Base-by-base conservation (phyloP, 2,113 vertebrate genomes). In the Gymnogyps californianus region DNA sequence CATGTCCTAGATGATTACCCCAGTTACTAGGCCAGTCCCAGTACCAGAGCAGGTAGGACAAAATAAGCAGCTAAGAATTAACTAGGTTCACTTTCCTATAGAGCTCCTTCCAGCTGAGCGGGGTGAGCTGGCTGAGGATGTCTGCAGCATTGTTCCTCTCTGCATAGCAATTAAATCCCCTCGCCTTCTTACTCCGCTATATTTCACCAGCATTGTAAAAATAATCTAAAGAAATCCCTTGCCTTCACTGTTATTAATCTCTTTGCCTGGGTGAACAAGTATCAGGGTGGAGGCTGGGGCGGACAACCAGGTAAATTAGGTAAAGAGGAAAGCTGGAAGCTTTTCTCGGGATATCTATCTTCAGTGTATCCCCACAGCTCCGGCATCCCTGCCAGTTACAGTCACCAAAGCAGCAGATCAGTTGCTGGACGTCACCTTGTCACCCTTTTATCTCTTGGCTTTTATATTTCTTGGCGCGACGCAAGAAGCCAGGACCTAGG, bases 1-100 rank as follows among this genome's bases (percentile, higher is more conserved):
- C 36, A 3, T 3, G 0, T 75, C 21, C n/a, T 12, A 4, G 16
- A 14, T 44, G 64, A 24, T 70, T 24, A n/a, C 5, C 40, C 28
- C 38, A 16, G 28, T 66, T 38, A 14, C 38, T 19, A 84, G 3
- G 7, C 22, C 64, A 20, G 51, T 58, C 49, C 67, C 87, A 46
- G n/a, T 12, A 3, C 16, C 1, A 16, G 54, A 57, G 34, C 51
- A 66, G 81, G 40, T 8, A 32, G 70, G 29, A 55, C 7, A n/a
- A 66, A 74, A 28, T 4, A 21, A 49, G 47, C 25, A 61, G 51
- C 25, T 40, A 11, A 32, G 81, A 42, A 32, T 74, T 58, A 54
- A 38, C 2, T 2, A 6, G 14, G 31, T n/a, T 86, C 29, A 7
- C 13, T 54, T 89, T 57, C 42, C 54, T 17, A 4, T 2, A 11